These are phyloP conservation scores for Chrysemys picta DNA, from an alignment of 2,113 vertebrate genomes.

Conservation along the genomic window DNA sequence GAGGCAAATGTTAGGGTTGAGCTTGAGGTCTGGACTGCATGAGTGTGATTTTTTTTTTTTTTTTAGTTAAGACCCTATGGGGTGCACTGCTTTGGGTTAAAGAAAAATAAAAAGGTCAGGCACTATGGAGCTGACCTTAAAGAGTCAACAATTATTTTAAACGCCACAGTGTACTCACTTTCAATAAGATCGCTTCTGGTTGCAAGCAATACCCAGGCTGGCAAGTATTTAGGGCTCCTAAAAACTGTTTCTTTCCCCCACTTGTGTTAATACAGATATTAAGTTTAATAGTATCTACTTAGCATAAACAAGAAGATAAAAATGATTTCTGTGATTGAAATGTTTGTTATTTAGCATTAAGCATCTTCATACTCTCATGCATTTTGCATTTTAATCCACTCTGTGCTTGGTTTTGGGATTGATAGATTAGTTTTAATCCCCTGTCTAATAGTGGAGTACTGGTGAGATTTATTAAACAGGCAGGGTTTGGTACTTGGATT, in stretches of 20 bases:
- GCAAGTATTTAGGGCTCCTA: constrained; percentile 76
- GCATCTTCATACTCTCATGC: constrained; percentile 79
- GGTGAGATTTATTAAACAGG: constrained; percentile 86
- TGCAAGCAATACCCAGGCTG: constrained; percentile 23
- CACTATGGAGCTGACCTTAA: constrained; percentile 50
- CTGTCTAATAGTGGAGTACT: constrained; percentile 86
- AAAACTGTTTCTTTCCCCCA: constrained; percentile 72
- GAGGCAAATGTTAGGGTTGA: constrained; percentile 16
- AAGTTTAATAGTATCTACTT: constrained; percentile 86
- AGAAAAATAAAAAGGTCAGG: constrained; percentile 66
- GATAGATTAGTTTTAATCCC: constrained; percentile 89
- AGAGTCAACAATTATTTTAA: constrained; percentile 70
- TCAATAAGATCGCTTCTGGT: constrained; percentile 32
- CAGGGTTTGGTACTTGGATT: constrained; percentile 84
- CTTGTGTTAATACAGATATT: constrained; percentile 84
- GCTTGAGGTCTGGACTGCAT: not conserved
- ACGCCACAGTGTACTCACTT: not conserved
- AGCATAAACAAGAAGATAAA: constrained; percentile 87
- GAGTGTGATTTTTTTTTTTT: constrained; percentile 33
- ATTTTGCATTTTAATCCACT: constrained; percentile 88
- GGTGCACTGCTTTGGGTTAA: constrained; percentile 46
- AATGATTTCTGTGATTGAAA: constrained; percentile 87
- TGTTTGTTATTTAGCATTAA: constrained; percentile 87
- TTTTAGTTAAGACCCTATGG: constrained; percentile 28
- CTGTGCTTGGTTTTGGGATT: constrained; percentile 85